These are phyloP conservation scores for Brachionus plicatilis DNA, from an alignment of 1,140 invertebrate species.

Conservation along the genomic window DNA sequence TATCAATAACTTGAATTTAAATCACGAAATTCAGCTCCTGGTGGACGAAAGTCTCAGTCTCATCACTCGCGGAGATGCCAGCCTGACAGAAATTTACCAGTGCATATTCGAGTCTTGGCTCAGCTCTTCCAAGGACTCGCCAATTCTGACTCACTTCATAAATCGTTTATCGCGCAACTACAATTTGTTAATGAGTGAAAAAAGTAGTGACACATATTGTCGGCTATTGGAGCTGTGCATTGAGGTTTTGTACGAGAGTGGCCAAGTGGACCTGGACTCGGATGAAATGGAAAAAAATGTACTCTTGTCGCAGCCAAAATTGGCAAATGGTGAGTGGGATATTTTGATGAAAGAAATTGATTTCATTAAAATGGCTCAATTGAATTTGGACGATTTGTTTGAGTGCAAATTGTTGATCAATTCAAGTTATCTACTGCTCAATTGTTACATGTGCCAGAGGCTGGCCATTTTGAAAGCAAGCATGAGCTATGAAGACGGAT, in stretches of 20 bases:
- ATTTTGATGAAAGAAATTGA: slow-evolving; percentile 20
- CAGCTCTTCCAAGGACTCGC: slow-evolving; percentile 32
- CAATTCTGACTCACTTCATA: slow-evolving; percentile 23
- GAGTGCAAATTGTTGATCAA: neutral
- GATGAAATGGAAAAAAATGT: slow-evolving; percentile 29
- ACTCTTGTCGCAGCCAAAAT: neutral
- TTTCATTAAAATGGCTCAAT: slow-evolving; percentile 16
- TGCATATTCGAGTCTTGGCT: slow-evolving; percentile 25
- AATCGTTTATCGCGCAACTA: slow-evolving; percentile 2
- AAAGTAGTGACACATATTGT: slow-evolving; percentile 24
- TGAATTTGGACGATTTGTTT: neutral
- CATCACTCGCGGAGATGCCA: neutral
- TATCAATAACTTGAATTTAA: neutral
- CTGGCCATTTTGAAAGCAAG: slow-evolving; percentile 2
- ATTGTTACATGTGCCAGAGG: slow-evolving; percentile 15
- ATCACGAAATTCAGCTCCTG: slow-evolving; percentile 22
- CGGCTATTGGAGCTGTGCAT: slow-evolving; percentile 18
- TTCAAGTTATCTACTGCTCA: slow-evolving; percentile 12
- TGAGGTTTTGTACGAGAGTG: slow-evolving; percentile 10
- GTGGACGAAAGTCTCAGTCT: slow-evolving; percentile 12
- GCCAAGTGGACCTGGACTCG: neutral
- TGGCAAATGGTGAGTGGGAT: neutral
- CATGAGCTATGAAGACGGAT: neutral
- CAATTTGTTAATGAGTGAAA: neutral
- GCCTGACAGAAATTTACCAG: slow-evolving; percentile 1